Evolutionary conservation across 2,797 vertebrate genomes (phyloP).

Genomic region (Anguilla anguilla): DNA sequence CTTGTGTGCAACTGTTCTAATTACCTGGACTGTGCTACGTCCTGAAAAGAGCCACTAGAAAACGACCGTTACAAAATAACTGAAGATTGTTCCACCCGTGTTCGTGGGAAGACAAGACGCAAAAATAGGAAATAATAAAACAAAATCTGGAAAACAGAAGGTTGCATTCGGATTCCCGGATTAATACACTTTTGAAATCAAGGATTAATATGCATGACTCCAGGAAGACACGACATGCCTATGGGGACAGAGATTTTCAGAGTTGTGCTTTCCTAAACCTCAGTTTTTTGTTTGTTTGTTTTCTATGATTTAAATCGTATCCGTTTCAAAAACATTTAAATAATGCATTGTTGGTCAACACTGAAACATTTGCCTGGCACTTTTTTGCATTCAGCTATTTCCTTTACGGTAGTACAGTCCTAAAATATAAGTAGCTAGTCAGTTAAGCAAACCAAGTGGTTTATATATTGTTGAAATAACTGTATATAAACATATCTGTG

Average conservation of each 20-base stretch:
- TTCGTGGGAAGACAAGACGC: not conserved
- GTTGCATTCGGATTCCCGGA: not conserved
- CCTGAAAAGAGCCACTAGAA: not conserved
- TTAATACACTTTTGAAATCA: not conserved
- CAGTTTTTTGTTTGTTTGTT: not conserved
- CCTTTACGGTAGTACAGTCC: not conserved
- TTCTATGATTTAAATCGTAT: not conserved
- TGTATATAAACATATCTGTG: not conserved
- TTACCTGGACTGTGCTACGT: not conserved
- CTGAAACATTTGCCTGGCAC: not conserved
- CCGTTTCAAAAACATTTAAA: not conserved
- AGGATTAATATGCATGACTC: not conserved
- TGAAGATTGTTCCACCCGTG: not conserved
- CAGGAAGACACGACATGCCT: not conserved
- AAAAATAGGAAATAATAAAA: not conserved
- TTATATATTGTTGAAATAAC: not conserved
- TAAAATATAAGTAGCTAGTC: not conserved
- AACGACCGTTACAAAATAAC: not conserved
- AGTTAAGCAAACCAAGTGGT: not conserved
- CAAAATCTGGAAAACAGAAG: not conserved
- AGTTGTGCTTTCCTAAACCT: not conserved
- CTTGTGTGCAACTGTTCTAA: not conserved
- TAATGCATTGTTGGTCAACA: not conserved
- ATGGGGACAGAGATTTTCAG: not conserved
- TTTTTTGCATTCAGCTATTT: not conserved